Evolutionary conservation across 1,140 invertebrate species (phyloP), one percentile per base, ranked within the genome.

Genomic region (Odontomachus brunneus): DNA sequence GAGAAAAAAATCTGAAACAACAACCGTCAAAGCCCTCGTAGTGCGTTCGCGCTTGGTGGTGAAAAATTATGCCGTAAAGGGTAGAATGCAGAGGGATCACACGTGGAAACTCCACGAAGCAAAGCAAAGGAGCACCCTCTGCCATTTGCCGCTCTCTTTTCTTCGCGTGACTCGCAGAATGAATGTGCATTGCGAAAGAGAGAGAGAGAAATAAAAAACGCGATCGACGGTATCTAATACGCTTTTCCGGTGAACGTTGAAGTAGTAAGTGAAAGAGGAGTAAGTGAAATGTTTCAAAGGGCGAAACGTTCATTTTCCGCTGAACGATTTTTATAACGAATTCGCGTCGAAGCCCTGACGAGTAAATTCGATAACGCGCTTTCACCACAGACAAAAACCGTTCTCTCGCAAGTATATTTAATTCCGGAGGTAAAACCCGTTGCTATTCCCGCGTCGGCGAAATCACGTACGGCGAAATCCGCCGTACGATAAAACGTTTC

Each of bases 331-430:
- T 69, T 71, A 69, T 69, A 44, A 26, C 62, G 62, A 67, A 76
- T 65, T 66, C 75, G 38, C 9, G 14, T 59, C 14, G 44, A 65
- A 76, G 29, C 33, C 29, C 22, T 51, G 22, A 14, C 75, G 69
- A 69, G 57, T 80, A 80, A 80, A 80, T 80, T 80, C 65, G n/a
- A 80, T 80, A 80, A 80, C 75, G 38, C 69, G 65, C 33, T 80
- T 80, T 69, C 22, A 71, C 26, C 48, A 17, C 51, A 29, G 65
- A 78, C 51, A 80, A 80, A 78, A 80, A 80, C 75, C 17, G 51
- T 71, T 80, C 65, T 71, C 33, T 80, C 33, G 51, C 65, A 80
- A 71, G 51, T 71, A 71, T 71, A 80, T 80, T 71, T 80, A 80
- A 80, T 80, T 80, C 57, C 4, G 17, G 11, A 69, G 65, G 55